A percentile compares a stretch with the other conserved stretches of the same genome.
Conservation (phyloP, 2,113 vertebrate species). For the Syngnathus typhle region DNA sequence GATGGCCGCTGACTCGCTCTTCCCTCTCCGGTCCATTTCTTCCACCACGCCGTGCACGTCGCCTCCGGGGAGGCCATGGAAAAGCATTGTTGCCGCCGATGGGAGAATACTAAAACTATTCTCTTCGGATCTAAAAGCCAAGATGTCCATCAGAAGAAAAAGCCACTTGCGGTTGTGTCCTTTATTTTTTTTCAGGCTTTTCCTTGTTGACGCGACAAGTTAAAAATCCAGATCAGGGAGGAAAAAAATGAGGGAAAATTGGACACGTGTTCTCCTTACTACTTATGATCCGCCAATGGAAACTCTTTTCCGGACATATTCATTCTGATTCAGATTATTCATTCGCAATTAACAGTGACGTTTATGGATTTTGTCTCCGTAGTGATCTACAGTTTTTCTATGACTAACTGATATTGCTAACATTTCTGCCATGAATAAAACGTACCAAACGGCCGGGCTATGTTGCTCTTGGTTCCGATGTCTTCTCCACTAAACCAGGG, state of each 20-base stretch:
- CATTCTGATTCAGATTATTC: conserved; percentile 53
- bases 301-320: conserved; percentile 56
- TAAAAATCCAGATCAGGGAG: conserved; percentile 58
- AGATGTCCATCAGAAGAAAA: conserved; percentile 80
- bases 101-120: conserved; percentile 75
- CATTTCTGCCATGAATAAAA: conserved; percentile 38
- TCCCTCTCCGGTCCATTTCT: conserved; percentile 93
- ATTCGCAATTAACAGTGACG: conserved; percentile 38
- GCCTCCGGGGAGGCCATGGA: conserved; percentile 95
- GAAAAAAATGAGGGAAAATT: conserved; percentile 53
- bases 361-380: conserved; percentile 19
- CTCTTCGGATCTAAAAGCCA: conserved; percentile 76
- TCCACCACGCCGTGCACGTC: conserved; percentile 98
- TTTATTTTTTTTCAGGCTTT: conserved; percentile 25
- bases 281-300: conserved; percentile 63
- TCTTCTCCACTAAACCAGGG: conserved; percentile 41
- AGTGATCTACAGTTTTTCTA: not conserved
- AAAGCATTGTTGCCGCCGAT: conserved; percentile 86
- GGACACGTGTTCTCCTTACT: conserved; percentile 66
- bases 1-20: conserved; percentile 91
- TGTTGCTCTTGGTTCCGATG: conserved; percentile 40
- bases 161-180: conserved; percentile 40
- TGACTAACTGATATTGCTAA: not conserved
- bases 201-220: conserved; percentile 60
- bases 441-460: conserved; percentile 56